Base-by-base conservation (phyloP, 2,888 invertebrate genomes). In the Diaprepes abbreviatus region DNA sequence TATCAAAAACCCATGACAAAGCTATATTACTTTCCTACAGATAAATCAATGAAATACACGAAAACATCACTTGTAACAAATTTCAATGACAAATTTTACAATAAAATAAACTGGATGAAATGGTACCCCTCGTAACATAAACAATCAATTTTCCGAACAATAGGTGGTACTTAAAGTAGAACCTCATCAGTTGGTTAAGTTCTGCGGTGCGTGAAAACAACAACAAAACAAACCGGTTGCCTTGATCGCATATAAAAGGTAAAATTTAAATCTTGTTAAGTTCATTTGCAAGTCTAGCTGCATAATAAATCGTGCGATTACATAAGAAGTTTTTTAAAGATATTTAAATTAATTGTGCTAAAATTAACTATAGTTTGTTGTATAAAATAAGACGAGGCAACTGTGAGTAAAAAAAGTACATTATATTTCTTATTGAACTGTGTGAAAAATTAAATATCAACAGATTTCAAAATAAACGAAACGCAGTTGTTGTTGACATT, bases 221-320 rank as follows among this genome's bases (percentile, higher is more conserved):
- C 36, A 55, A 65, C 58, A 66, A 12, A 65, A 62, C 36, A 55
- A 68, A 68, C 67, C 67, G 67, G 67, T 68, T 62, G 14, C 31
- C 21, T 43, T 52, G 60, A 52, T 54, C 31, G 48, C 38, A 68
- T 62, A 63, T 68, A 68, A 63, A 45, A 69, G 52, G 65, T 33
- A 33, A 65, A 16, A 65, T 65, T 70, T 59, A 65, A 65, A 59
- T 60, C 65, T 66, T 55, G 55, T 52, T 54, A 66, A 66, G 60
- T 36, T 65, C 58, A 36, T 55, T 55, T 55, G 21, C 21, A 43
- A 64, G 63, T 17, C 19, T 3, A 43, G 52, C 38, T 43, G 43
- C 55, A 45, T 48, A 57, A 57, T 48, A 50, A 36, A 19, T 19
- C 14, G 40, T 31, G 54, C 45, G 52, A 19, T 48, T 60, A 66